Conservation (phyloP, 2,113 vertebrate genomes). For the Pachyramphus minor region DNA sequence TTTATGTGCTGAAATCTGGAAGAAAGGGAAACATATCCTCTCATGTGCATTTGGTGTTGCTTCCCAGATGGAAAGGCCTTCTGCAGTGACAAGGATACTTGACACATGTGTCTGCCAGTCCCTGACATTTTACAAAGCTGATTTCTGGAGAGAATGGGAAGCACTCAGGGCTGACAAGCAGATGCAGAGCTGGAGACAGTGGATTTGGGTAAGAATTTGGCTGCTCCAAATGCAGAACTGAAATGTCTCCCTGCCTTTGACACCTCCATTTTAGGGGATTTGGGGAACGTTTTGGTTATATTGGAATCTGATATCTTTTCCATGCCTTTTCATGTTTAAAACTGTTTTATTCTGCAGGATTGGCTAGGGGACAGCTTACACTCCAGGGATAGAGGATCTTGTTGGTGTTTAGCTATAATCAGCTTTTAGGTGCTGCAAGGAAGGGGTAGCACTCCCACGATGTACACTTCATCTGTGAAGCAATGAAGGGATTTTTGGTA, state of each 20-base stretch:
- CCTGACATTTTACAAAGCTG: neutral
- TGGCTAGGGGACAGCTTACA: neutral
- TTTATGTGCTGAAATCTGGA: neutral
- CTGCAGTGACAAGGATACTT: neutral
- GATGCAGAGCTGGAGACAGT: rapidly evolving
- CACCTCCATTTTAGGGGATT: neutral
- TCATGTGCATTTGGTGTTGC: neutral
- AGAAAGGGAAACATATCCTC: neutral
- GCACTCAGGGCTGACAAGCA: neutral
- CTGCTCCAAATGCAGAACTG: neutral
- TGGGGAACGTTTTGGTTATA: neutral
- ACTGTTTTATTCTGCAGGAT: neutral
- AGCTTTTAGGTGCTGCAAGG: neutral
- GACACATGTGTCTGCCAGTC: neutral
- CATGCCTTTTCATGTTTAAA: neutral
- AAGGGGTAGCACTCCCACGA: neutral
- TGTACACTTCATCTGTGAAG: neutral
- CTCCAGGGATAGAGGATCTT: neutral
- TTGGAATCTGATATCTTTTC: neutral
- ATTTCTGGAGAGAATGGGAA: neutral
- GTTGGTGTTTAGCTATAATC: neutral
- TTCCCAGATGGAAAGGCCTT: neutral
- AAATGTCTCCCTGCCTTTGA: neutral
- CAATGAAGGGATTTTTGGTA: neutral
- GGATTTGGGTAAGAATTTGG: neutral